Percentiles rank a stretch among this genome's conserved stretches.
These are phyloP conservation scores for Coelinius sp. DNA, from an alignment of 2,888 invertebrate genomes.

Conservation along the genomic window DNA sequence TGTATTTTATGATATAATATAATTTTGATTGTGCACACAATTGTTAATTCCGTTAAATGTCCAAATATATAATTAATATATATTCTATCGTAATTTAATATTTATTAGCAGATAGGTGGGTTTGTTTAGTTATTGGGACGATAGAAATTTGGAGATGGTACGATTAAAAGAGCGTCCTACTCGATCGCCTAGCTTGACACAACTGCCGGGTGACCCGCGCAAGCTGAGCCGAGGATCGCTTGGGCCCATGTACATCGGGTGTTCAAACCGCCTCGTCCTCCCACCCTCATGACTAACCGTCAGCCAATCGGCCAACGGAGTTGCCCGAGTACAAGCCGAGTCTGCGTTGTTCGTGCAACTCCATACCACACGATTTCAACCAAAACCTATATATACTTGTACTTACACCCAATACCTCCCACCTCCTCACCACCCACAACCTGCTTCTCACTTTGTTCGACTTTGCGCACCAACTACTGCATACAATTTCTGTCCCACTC, in stretches of 20 bases:
- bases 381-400: slow-evolving; percentile 7
- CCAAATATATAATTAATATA: neutral
- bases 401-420: slow-evolving; percentile 6
- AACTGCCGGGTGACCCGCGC: slow-evolving; percentile 63
- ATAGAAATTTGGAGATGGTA: slow-evolving; percentile 66
- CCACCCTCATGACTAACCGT: slow-evolving; percentile 42
- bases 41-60: slow-evolving; percentile 5
- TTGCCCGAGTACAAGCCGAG: slow-evolving; percentile 45
- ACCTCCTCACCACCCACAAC: slow-evolving; percentile 43
- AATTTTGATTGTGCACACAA: slow-evolving; percentile 27
- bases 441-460: slow-evolving; percentile 59
- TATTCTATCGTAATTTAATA: neutral
- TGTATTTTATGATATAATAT: neutral
- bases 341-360: slow-evolving; percentile 42
- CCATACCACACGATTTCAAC: neutral
- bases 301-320: slow-evolving; percentile 58
- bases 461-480: slow-evolving; percentile 49
- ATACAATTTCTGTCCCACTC: slow-evolving; percentile 34
- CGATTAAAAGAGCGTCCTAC: slow-evolving; percentile 69
- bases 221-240: slow-evolving; percentile 47
- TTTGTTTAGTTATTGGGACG: slow-evolving; percentile 44
- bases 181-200: slow-evolving; percentile 71
- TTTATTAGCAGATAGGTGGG: slow-evolving; percentile 54
- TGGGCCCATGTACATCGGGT: slow-evolving; percentile 54
- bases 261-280: slow-evolving; percentile 60